phyloP scores from a whole-genome alignment of 2,113 vertebrate genomes.

The Nesoenas mayeri region DNA sequence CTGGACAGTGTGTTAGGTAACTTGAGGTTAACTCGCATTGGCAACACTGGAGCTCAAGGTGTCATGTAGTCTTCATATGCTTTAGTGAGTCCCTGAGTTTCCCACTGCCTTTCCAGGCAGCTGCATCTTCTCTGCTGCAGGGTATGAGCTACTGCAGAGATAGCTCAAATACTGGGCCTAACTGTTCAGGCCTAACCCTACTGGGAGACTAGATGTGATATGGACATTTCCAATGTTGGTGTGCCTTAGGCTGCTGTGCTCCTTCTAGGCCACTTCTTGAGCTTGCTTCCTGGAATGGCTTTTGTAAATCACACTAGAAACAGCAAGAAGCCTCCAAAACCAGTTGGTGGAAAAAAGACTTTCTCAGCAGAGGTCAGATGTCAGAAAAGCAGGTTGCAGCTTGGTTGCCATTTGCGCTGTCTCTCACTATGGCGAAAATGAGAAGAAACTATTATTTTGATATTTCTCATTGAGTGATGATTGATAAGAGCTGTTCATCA shows the following conservation, averaged over 20 bases:
- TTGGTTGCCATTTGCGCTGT: neutral
- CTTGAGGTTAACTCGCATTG: neutral
- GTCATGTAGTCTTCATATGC: neutral
- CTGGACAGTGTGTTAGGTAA: neutral
- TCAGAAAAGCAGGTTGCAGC: neutral
- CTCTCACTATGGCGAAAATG: neutral
- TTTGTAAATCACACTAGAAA: neutral
- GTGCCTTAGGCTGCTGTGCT: neutral
- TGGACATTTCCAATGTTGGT: accelerated
- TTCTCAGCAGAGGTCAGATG: neutral
- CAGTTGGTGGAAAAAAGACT: neutral
- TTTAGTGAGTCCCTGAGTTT: neutral
- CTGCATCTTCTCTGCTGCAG: neutral
- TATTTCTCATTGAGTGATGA: neutral
- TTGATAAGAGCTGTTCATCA: constrained; percentile 34
- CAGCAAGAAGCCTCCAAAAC: neutral
- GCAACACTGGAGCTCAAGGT: neutral
- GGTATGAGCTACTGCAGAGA: neutral
- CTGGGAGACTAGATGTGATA: neutral
- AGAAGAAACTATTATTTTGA: constrained; percentile 38
- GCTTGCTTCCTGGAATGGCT: neutral
- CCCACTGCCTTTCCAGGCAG: neutral
- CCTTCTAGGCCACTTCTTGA: neutral
- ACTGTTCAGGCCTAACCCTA: accelerated
- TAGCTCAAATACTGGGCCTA: neutral